Evolutionary conservation across 2,888 invertebrate genomes (phyloP).

Genomic region (Acanthosepion pharaonis): DNA sequence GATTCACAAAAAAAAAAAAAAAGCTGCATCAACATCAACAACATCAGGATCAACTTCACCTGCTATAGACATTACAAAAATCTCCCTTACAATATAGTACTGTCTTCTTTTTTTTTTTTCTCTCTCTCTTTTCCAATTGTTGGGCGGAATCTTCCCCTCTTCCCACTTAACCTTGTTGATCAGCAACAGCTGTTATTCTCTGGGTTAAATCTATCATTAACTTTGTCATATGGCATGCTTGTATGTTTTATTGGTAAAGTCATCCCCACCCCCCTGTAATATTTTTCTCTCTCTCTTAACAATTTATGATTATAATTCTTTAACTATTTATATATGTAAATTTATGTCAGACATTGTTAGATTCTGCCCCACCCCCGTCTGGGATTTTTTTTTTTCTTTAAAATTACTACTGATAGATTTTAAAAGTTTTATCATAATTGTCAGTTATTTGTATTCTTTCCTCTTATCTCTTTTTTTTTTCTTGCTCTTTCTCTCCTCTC

Average conservation of each 20-base stretch:
- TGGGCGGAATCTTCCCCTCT: background rate
- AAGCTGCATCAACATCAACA: background rate
- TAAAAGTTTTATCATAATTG: background rate
- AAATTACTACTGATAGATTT: background rate
- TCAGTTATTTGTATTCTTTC: background rate
- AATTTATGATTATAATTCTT: background rate
- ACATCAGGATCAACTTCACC: background rate
- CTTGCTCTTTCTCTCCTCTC: background rate
- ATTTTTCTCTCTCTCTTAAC: background rate
- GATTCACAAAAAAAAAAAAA: background rate
- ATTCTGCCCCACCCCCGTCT: too few species aligned
- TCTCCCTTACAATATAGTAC: background rate
- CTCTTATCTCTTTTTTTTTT: background rate
- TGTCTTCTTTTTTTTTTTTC: conserved; percentile 3
- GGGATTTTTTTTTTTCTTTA: background rate
- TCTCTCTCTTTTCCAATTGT: background rate
- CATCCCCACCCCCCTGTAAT: background rate
- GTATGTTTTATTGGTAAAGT: background rate
- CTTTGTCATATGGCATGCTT: background rate
- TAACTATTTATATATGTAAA: background rate
- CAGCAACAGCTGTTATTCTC: background rate
- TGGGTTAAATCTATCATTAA: background rate
- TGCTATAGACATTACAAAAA: background rate
- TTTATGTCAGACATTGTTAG: background rate
- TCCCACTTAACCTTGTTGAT: background rate